Conservation (phyloP, 2,113 vertebrate species). For the Solea senegalensis region DNA sequence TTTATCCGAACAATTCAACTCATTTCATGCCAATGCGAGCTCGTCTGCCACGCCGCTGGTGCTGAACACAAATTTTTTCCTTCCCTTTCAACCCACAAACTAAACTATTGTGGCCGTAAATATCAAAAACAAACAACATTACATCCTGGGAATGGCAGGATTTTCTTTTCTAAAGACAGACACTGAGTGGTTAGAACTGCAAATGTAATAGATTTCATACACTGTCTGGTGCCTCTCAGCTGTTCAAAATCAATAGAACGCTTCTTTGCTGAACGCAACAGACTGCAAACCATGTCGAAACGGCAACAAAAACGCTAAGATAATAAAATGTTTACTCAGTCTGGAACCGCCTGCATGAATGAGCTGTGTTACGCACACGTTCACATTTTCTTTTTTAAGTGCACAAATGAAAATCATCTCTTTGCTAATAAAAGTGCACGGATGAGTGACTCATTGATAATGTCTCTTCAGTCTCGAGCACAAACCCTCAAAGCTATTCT, state of each 20-base stretch:
- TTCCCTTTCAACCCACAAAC: background rate
- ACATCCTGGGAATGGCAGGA: constrained; percentile 1
- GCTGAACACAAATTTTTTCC: constrained; percentile 3
- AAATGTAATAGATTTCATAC: constrained; percentile 37
- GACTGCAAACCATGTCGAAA: background rate
- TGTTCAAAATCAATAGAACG: constrained; percentile 40
- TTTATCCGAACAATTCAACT: too few species aligned
- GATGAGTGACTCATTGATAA: constrained; percentile 28
- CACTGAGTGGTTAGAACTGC: constrained; percentile 13
- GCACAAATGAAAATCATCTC: constrained; percentile 3
- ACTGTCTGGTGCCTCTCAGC: constrained; percentile 25
- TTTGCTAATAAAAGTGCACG: constrained; percentile 15
- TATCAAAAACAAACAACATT: constrained; percentile 31
- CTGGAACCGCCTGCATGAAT: background rate
- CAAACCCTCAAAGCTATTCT: constrained; percentile 24
- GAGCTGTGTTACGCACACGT: background rate
- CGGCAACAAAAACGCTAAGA: background rate
- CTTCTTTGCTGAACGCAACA: constrained; percentile 22
- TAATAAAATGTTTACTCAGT: constrained; percentile 1
- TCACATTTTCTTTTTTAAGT: constrained; percentile 12
- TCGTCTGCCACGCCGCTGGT: background rate
- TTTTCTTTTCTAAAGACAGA: constrained; percentile 14
- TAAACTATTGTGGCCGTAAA: constrained; percentile 5
- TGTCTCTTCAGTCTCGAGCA: constrained; percentile 29
- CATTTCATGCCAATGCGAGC: background rate